Percentiles rank a stretch among this genome's conserved stretches.
These are phyloP conservation scores for Pseudopipra pipra DNA, from an alignment of 2,113 vertebrate species.

Conservation along the genomic window DNA sequence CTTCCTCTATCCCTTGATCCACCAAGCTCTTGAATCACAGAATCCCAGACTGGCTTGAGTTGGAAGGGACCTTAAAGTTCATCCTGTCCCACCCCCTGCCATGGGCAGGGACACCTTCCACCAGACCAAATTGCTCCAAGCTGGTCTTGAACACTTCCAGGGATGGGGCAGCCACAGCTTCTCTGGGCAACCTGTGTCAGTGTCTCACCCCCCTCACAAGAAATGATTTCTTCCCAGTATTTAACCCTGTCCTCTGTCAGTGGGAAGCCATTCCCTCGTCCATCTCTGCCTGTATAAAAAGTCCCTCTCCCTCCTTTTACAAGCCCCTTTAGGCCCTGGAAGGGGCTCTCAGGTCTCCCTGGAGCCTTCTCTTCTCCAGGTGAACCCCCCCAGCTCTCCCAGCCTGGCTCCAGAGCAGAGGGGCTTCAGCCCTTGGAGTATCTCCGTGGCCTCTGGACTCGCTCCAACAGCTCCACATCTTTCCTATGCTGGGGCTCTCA, in stretches of 20 bases:
- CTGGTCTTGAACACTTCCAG: background rate
- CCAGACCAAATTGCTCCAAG: rapidly evolving
- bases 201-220: rapidly evolving
- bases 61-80: background rate
- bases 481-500: background rate
- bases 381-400: background rate
- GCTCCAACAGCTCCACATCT: background rate
- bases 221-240: background rate
- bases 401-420: background rate
- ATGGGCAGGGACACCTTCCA: background rate
- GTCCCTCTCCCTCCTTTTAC: background rate
- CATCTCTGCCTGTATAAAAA: background rate
- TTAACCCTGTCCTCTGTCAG: background rate
- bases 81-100: background rate
- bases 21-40: background rate
- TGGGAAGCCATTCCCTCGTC: background rate
- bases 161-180: background rate
- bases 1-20: background rate
- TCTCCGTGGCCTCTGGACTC: background rate
- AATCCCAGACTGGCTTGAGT: background rate
- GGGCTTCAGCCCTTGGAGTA: background rate
- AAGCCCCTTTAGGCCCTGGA: background rate
- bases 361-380: background rate
- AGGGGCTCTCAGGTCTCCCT: background rate
- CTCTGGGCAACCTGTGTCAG: background rate